Evolutionary conservation across 2,797 vertebrate genomes (phyloP), one percentile per base, ranked within the genome.

Genomic region (Pseudochromis fuscus): DNA sequence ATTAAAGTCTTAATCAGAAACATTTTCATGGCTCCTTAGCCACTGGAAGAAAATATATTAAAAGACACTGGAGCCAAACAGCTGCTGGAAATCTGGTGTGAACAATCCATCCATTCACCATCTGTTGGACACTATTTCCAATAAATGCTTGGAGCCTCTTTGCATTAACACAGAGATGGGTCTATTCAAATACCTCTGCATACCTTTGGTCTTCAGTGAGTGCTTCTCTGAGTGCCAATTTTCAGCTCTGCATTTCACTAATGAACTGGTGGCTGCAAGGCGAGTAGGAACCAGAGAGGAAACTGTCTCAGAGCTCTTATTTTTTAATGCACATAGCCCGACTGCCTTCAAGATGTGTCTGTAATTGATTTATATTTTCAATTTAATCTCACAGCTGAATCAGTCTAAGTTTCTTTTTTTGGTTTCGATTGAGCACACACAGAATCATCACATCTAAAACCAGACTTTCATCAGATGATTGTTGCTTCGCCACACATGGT

Each of bases 11-110:
- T 50, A 42, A 58, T 78, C 66, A 33, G 52, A 37, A 1, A 19
- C 4, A 4, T 59, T 67, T 70, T 48, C 18, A 11, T 23, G 27
- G 40, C 38, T 61, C 24, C 27, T 60, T 42, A 30, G 31, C 3
- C 28, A 3, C 11, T 45, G 33, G 19, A 63, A 25, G 19, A 52
- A 65, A 38, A 44, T 13, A 48, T 13, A 55, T 30, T 45, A 7
- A 56, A n/a, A 63, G 33, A 58, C 8, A 31, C 3, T 37, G 50
- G 40, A 72, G 59, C n/a, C n/a, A 74, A 81, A 75, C 77, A 76
- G 65, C 77, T 70, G 74, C 31, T 53, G 53, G 11, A 56, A 63
- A 55, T 30, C 51, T 38, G 27, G 27, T 44, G 35, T 33, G 44
- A 67, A 70, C 42, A 51, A 21, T 50, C 62, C 44, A 48, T 28